Conservation (phyloP, 2,797 vertebrate genomes). For the Oreochromis mossambicus region DNA sequence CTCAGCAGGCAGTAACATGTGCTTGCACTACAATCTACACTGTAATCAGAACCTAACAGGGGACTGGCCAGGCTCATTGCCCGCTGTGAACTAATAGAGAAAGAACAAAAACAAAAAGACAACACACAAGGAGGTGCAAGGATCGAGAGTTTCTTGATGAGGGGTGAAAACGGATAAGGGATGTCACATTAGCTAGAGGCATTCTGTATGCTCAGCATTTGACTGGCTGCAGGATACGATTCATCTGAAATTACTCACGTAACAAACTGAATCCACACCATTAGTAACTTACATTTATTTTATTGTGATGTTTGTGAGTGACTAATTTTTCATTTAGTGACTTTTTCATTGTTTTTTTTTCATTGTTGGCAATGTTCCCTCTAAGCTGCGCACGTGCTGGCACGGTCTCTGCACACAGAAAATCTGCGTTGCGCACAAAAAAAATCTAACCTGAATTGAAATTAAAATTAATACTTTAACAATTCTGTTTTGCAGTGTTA, state of each 20-base stretch:
- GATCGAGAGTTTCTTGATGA: conserved; percentile 17
- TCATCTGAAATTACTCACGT: not conserved
- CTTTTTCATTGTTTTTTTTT: not conserved
- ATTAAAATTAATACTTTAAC: no score
- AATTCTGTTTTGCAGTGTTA: no score
- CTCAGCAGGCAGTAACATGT: conserved; percentile 64
- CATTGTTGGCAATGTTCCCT: no score
- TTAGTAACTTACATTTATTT: not conserved
- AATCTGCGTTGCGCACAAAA: no score
- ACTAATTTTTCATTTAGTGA: not conserved
- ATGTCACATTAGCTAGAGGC: conserved; percentile 3
- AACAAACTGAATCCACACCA: not conserved
- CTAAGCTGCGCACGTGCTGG: no score
- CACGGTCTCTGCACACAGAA: no score
- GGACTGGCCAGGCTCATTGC: conserved; percentile 25
- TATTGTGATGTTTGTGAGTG: not conserved
- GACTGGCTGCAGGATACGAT: not conserved
- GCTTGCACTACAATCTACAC: conserved; percentile 59
- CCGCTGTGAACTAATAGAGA: conserved; percentile 25
- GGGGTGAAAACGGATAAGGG: conserved; percentile 11
- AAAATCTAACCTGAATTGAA: no score
- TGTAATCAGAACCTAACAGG: conserved; percentile 62
- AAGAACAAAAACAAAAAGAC: conserved; percentile 3
- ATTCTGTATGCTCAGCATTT: conserved; percentile 8
- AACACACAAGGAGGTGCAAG: not conserved